Percentiles rank a stretch among this genome's conserved stretches.
Evolutionary conservation across 1,140 invertebrate genomes (phyloP).

Genomic region (Dinothrombium tinctorium): DNA sequence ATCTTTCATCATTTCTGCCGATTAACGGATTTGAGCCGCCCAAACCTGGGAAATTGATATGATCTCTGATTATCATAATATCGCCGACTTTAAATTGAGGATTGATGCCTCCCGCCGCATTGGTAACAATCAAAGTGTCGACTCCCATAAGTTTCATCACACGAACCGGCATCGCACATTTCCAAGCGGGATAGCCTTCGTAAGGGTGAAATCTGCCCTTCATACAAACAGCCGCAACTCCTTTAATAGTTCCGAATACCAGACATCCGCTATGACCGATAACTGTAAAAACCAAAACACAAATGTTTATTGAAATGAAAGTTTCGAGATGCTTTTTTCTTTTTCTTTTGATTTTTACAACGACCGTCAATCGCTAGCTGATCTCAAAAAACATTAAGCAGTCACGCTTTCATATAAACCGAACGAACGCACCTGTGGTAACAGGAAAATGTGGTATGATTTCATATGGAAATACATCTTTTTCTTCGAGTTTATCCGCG

Average conservation of each 20-base stretch:
- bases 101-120: conserved; percentile 83
- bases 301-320: neutral
- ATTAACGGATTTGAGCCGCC: conserved; percentile 72
- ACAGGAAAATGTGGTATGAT: conserved; percentile 73
- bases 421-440: conserved; percentile 30
- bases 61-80: conserved; percentile 87
- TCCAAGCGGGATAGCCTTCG: conserved; percentile 50
- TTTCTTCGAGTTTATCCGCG: conserved; percentile 48
- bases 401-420: neutral
- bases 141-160: conserved; percentile 71
- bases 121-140: conserved; percentile 62
- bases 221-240: conserved; percentile 67
- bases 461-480: conserved; percentile 49
- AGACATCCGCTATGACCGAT: conserved; percentile 66
- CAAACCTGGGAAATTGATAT: conserved; percentile 62
- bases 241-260: conserved; percentile 58
- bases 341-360: no score
- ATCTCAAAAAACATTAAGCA: no score
- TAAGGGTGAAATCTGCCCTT: conserved; percentile 87
- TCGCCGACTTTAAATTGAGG: conserved; percentile 65
- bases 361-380: no score
- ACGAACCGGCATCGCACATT: conserved; percentile 76
- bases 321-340: no score
- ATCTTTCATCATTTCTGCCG: conserved; percentile 77
- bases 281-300: conserved; percentile 32